phyloP scores from a whole-genome alignment of 1,140 invertebrate species.

The Lithobius niger region DNA sequence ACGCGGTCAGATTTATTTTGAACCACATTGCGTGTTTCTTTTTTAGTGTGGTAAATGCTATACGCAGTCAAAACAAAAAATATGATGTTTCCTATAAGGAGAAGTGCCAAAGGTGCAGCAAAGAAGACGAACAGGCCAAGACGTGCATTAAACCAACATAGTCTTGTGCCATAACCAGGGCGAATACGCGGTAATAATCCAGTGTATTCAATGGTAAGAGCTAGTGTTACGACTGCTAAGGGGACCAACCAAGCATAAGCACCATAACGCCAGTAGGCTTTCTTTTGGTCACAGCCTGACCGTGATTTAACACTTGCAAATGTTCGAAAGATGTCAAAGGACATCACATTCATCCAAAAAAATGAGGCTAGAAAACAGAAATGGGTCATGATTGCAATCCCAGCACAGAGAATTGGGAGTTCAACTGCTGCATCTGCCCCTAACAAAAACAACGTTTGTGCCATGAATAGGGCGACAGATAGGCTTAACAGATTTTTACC shows the following conservation, averaged over 20 bases:
- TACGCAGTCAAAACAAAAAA: constrained; percentile 32
- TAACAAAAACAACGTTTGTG: constrained; percentile 37
- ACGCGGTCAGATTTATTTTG: constrained; percentile 19
- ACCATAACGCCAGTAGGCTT: constrained; percentile 10
- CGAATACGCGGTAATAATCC: background rate
- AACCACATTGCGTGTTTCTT: constrained; percentile 7
- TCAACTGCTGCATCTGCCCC: background rate
- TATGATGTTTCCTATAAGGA: constrained; percentile 30
- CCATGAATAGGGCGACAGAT: constrained; percentile 34
- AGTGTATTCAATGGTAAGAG: constrained; percentile 21
- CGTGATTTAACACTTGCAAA: constrained; percentile 25
- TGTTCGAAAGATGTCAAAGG: constrained; percentile 89
- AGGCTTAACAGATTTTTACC: constrained; percentile 39
- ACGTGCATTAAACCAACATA: constrained; percentile 29
- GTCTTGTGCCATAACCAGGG: constrained; percentile 21
- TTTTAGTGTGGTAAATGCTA: constrained; percentile 37
- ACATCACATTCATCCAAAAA: constrained; percentile 93
- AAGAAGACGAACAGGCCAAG: constrained; percentile 30
- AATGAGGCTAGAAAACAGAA: constrained; percentile 88
- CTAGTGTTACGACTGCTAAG: constrained; percentile 20
- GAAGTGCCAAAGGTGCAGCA: constrained; percentile 28
- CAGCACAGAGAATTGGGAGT: constrained; percentile 26
- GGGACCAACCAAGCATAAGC: constrained; percentile 30
- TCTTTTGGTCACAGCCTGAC: background rate
- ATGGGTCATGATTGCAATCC: constrained; percentile 65